Base-by-base conservation (phyloP, 2,797 vertebrate genomes). In the Sphenopsis melanotis region DNA sequence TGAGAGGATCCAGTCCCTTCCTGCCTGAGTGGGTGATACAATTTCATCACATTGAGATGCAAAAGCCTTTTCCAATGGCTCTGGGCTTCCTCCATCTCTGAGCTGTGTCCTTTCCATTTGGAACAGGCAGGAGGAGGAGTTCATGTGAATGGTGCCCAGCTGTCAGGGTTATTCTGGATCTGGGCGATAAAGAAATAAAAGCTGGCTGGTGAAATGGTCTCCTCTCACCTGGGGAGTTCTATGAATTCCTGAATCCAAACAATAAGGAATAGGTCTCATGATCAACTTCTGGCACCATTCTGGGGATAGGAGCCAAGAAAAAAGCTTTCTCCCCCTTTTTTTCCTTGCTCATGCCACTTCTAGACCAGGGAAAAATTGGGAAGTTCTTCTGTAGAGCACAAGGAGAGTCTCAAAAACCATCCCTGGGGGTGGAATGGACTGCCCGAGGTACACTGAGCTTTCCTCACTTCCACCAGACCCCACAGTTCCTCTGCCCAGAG, bases 321-420 rank as follows among this genome's bases (percentile, higher is more conserved):
- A 0, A 15, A 7, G 1, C 12, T 14, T 60, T 0, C 3, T 37
- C 9, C 16, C 14, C 15, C 4, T 60, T 79, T 69, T 68, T 63
- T 18, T 11, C 15, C 42, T 70, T 80, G 6, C 24, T 83, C 61
- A 21, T 50, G 27, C 2, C 17, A 39, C 21, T 77, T 79, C 44
- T 60, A 26, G 29, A 50, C 5, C 5, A 12, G 27, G 18, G 13
- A 36, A 64, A 18, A 74, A 41, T 2, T 41, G 8, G 7, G 57
- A 84, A 83, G 7, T 2, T 72, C 13, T 75, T 59, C 57, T 42
- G 15, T 15, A 52, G 44, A 12, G 21, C 22, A 71, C 1, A 1
- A 30, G 27, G 17, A 53, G 6, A 8, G 3, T 32, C 34, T 50
- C 46, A 60, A 61, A 87, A 64, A 0, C 15, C 27, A 50, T 5